Evolutionary conservation across 2,113 vertebrate genomes (phyloP).

Genomic region (Actinemys pallida): DNA sequence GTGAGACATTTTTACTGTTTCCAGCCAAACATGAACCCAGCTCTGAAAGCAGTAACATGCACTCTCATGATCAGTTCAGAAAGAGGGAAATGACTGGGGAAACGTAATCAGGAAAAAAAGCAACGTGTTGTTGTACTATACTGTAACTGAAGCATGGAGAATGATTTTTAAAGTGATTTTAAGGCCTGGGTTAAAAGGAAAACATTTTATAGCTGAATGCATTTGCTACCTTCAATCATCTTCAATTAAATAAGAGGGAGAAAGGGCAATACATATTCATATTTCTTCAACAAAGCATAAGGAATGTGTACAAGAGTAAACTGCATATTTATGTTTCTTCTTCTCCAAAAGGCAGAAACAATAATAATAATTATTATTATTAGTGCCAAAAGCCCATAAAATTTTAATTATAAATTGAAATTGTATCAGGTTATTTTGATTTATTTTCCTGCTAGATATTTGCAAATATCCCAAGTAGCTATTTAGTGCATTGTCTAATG

Average conservation of each 20-base stretch:
- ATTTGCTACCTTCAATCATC: slow-evolving; percentile 5
- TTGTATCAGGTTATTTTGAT: not conserved
- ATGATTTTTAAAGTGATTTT: not conserved
- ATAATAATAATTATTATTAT: not conserved
- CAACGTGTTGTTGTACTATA: not conserved
- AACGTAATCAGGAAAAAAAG: not conserved
- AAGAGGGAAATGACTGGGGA: not conserved
- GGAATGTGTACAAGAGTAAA: not conserved
- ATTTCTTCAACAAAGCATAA: not conserved
- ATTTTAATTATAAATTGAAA: not conserved
- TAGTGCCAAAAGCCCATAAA: not conserved
- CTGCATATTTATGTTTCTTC: not conserved
- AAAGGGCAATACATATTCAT: not conserved
- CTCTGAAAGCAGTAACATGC: slow-evolving; percentile 13
- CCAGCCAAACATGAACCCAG: not conserved
- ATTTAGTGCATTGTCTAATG: slow-evolving; percentile 1
- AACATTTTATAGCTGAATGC: not conserved
- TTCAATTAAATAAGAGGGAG: not conserved
- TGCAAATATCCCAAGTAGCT: not conserved
- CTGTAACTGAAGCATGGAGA: not conserved
- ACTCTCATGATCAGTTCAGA: not conserved
- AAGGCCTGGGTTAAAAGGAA: not conserved
- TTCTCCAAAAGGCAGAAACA: not conserved
- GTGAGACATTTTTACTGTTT: not conserved
- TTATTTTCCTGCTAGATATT: not conserved